Conservation (phyloP, 2,797 vertebrate species). For the Ctenopoma kingsleyae region DNA sequence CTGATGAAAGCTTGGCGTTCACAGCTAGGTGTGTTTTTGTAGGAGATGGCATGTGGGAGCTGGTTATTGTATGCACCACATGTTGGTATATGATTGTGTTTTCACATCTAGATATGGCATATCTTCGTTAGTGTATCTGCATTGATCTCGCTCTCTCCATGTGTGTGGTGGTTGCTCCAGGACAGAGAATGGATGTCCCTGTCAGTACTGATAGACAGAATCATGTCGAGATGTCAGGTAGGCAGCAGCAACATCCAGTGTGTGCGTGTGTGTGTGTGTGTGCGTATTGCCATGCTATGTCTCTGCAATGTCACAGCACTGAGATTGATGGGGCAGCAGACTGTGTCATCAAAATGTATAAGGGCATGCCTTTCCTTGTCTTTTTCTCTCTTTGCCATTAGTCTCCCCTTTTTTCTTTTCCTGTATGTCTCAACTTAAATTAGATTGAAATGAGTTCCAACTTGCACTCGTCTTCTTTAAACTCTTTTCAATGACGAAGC, state of each 20-base stretch:
- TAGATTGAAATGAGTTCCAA: constrained; percentile 38
- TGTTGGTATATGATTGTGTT: constrained; percentile 6
- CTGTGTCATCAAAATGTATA: constrained; percentile 64
- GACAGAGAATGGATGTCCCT: constrained; percentile 62
- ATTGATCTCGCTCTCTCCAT: background rate
- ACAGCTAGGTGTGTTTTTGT: constrained; percentile 17
- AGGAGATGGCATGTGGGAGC: constrained; percentile 5
- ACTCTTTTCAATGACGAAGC: constrained; percentile 31
- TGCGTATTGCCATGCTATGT: constrained; percentile 30
- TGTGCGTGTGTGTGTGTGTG: constrained; percentile 24
- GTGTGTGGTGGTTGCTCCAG: constrained; percentile 33
- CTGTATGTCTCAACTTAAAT: constrained; percentile 33
- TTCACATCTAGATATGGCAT: constrained; percentile 1
- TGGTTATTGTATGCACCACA: constrained; percentile 1
- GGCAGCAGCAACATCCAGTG: constrained; percentile 10
- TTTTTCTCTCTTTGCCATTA: constrained; percentile 7
- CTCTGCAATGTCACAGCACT: constrained; percentile 55
- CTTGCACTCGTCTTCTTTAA: constrained; percentile 24
- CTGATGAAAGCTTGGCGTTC: constrained; percentile 38
- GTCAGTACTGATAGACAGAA: constrained; percentile 61
- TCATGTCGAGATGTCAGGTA: constrained; percentile 59
- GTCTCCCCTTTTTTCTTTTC: constrained; percentile 10
- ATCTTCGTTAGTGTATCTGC: constrained; percentile 16
- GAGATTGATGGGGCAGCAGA: constrained; percentile 37
- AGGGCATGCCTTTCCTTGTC: constrained; percentile 27